Conservation (phyloP, 2,888 invertebrate species). For the Strigamia crassipes region DNA sequence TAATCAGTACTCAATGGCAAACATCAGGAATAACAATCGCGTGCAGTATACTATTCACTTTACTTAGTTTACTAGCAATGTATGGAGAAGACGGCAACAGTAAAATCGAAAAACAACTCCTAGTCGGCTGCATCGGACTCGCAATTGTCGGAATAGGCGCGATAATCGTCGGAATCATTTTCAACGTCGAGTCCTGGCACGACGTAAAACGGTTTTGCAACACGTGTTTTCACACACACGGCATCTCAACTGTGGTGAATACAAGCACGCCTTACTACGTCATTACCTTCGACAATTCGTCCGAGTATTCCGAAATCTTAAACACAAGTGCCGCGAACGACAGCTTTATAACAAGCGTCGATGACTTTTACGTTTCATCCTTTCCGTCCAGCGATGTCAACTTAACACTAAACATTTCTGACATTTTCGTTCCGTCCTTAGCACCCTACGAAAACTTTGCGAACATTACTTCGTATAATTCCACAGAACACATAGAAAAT, state of each 20-base stretch:
- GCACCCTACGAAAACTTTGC: not conserved
- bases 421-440: not conserved
- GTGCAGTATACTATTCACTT: not conserved
- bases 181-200: not conserved
- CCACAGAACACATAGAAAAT: not conserved
- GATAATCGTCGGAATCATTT: not conserved
- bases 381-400: not conserved
- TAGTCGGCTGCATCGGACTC: not conserved
- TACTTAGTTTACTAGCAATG: not conserved
- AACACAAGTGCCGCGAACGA: not conserved
- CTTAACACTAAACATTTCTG: not conserved
- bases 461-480: not conserved
- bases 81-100: not conserved
- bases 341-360: not conserved
- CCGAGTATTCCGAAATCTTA: not conserved
- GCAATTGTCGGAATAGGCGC: not conserved
- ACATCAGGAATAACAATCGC: not conserved
- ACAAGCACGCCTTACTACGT: not conserved
- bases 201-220: not conserved
- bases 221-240: not conserved
- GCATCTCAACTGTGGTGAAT: not conserved
- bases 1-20: not conserved
- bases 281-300: not conserved
- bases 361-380: not conserved
- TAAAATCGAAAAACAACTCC: not conserved